Base-by-base conservation (phyloP, 53 echinoderm and acorn worm genomes). In the Temnopleurus reevesii region DNA sequence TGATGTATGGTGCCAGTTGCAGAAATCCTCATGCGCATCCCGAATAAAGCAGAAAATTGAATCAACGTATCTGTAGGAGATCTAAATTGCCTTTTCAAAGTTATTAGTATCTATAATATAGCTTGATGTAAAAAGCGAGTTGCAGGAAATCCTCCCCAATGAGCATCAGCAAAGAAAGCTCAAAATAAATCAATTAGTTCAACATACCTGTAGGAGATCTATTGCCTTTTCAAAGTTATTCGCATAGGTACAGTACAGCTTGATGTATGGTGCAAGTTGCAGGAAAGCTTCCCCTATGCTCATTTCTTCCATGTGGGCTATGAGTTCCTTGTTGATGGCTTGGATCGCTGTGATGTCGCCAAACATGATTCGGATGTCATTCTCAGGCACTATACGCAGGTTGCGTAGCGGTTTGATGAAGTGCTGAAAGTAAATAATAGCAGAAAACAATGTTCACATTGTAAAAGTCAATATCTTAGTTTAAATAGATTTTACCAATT, bases 201-300 rank as follows among this genome's bases (percentile, higher is more conserved):
- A 12, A 33, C 49, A 35, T 77, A 97, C 97, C 97, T 97, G 95
- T 18, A 97, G 77, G 38, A 91, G 92, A 29, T 93, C 87, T 23
- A 93, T 89, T 12, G 97, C 95, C 59, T 90, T 95, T 55, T 97
- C 97, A 97, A 97, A 97, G 80, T 95, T 95, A 82, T 97, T 97
- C 45, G 95, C 97, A 90, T 97, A 97, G 38, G 97, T 93, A 31
- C 88, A 97, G 61, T 97, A 97, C 8, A 97, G 92, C 76, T 93
- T 93, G 86, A 97, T 58, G 86, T 92, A 97, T 8, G 97, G 97
- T 30, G 97, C 95, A 24, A 97, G 84, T 59, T 95, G 95, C 5
- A 97, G 60, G 79, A 97, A 97, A 1, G 97, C 97, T 15, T 92
- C 87, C 9, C 94, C 93, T 8, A 97, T 92, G 13, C 95, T 91